Evolutionary conservation across 2,888 invertebrate genomes (phyloP).

Genomic region (Proisotoma minuta): DNA sequence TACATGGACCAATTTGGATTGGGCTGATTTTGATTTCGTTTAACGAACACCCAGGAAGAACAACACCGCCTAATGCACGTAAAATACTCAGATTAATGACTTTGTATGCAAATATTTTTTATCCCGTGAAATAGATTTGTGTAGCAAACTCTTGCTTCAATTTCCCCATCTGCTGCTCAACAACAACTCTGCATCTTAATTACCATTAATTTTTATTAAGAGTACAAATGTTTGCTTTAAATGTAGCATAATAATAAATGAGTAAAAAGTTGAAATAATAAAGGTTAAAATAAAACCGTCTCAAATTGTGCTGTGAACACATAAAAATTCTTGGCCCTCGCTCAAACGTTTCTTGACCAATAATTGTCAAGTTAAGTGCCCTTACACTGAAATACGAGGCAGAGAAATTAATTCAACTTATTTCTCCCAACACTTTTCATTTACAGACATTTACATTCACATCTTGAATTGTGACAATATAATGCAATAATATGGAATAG

Average conservation of each 20-base stretch:
- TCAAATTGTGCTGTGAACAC: background rate
- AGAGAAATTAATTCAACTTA: background rate
- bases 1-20: too few species aligned
- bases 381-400: background rate
- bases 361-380: background rate
- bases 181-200: background rate
- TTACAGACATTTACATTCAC: too few species aligned
- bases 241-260: too few species aligned
- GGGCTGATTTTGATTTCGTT: too few species aligned
- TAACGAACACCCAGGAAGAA: constrained; percentile 18
- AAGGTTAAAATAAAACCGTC: background rate
- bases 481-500: too few species aligned
- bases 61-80: background rate
- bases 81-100: constrained; percentile 11
- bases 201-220: background rate
- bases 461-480: too few species aligned
- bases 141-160: background rate
- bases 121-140: background rate
- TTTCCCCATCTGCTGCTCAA: background rate
- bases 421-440: background rate
- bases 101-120: constrained; percentile 9
- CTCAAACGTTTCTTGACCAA: background rate
- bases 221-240: background rate
- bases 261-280: too few species aligned
- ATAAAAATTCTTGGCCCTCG: background rate